Evolutionary conservation across 2,888 invertebrate genomes (phyloP), one percentile per base, ranked within the genome.

Genomic region (Pecten maximus): DNA sequence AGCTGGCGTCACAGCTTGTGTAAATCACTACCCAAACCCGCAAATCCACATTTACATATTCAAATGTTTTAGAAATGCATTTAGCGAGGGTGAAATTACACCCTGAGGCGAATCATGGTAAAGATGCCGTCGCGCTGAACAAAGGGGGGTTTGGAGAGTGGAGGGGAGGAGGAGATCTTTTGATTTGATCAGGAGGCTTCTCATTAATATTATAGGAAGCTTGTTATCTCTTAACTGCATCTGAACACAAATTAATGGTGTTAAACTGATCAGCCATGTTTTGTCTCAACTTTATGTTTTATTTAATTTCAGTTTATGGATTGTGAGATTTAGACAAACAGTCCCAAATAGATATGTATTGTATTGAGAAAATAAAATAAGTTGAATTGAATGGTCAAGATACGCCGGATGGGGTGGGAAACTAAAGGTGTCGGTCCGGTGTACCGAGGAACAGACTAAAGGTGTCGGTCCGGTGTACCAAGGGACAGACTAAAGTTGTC

Each of bases 21-120:
- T 74, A 74, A 74, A 74, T 74, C 74, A 74, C 74, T 74, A 74
- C 10, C 16, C 74, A 6, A 15, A 74, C 74, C 74, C 28, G 16
- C 74, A 35, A 74, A 74, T 74, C 74, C 74, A 35, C 28, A 74
- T 74, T 74, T 74, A 10, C 74, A 74, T 74, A 74, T 74, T 74
- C 74, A 74, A 74, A 74, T 35, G 74, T 74, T 74, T 74, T 35
- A 74, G 28, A 74, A 74, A 74, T 74, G 74, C 35, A 74, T 19
- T 74, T 74, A 74, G 74, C 12, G 28, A 35, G 74, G 74, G 28
- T 74, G 35, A 35, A 60, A 74, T 74, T 74, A 35, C 74, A 74
- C 74, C 74, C 35, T 35, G 74, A 28, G 74, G 74, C 74, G 15
- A 28, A 74, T 74, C 74, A 28, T 74, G 74, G 74, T 74, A 74